phyloP scores from a whole-genome alignment of 1,140 invertebrate genomes.

The Drusus annulatus region DNA sequence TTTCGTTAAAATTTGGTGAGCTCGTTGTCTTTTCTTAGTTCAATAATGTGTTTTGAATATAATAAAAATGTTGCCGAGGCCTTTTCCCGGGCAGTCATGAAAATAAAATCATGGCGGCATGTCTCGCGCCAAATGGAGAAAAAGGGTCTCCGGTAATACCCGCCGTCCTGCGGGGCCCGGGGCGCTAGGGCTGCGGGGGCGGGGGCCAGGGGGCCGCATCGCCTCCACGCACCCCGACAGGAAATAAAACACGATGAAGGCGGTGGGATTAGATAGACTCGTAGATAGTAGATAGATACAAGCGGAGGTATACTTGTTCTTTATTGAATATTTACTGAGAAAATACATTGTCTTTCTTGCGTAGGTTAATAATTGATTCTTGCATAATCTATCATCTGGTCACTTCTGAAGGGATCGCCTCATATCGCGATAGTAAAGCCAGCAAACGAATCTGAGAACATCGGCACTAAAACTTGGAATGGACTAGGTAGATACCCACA shows the following conservation, averaged over 20 bases:
- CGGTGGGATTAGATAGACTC: not conserved
- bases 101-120: conserved; percentile 31
- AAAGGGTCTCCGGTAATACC: not conserved
- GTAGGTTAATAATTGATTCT: too few species aligned
- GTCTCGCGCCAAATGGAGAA: conserved; percentile 10
- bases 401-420: too few species aligned
- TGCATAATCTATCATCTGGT: too few species aligned
- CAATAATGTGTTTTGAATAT: not conserved
- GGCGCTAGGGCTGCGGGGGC: not conserved
- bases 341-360: too few species aligned
- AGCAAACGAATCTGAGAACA: too few species aligned
- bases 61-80: too few species aligned
- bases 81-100: conserved; percentile 12
- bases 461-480: too few species aligned
- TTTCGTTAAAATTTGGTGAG: too few species aligned
- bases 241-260: not conserved
- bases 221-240: not conserved
- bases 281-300: conserved; percentile 6
- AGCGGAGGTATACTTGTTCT: not conserved
- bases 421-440: too few species aligned
- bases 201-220: not conserved
- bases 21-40: too few species aligned
- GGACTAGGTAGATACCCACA: too few species aligned
- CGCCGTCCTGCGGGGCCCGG: not conserved
- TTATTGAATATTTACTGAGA: too few species aligned